A percentile compares a stretch with the other conserved stretches of the same genome.
Evolutionary conservation across 2,888 invertebrate species (phyloP).

Genomic region (Nudaria mundana): DNA sequence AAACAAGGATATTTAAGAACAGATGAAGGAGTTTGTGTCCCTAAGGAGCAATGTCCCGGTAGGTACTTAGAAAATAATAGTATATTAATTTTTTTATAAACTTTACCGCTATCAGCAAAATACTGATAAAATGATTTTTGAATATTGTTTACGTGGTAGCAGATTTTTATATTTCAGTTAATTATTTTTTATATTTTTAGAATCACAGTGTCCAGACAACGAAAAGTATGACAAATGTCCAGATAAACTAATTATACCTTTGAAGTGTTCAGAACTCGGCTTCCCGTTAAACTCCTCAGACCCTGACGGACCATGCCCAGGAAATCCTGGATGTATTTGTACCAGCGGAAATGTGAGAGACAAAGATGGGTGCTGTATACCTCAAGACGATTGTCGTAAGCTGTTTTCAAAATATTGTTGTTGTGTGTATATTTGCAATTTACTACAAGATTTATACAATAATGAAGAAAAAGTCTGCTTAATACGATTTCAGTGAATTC

Average conservation of each 20-base stretch:
- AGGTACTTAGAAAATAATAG: no score
- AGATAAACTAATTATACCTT: constrained; percentile 17
- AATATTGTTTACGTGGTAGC: no score
- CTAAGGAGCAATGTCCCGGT: constrained; percentile 17
- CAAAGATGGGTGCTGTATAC: constrained; percentile 23
- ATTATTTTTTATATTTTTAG: constrained; percentile 1
- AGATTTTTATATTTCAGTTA: no score
- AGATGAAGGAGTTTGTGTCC: constrained; percentile 17
- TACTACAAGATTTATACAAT: no score
- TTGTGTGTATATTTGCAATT: no score
- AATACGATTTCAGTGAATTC: no score
- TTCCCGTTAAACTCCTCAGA: constrained; percentile 14
- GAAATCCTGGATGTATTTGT: constrained; percentile 6
- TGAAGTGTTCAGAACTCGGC: constrained; percentile 30
- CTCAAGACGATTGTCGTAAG: constrained; percentile 26
- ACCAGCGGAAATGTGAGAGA: constrained; percentile 5
- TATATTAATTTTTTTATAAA: no score
- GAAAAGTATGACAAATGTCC: constrained; percentile 28
- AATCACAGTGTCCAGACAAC: background rate
- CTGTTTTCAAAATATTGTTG: no score
- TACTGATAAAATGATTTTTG: no score
- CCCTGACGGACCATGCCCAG: background rate
- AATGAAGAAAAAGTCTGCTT: no score
- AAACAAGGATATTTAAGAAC: constrained; percentile 16
- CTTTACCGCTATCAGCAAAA: no score